Base-by-base conservation (phyloP, 1,140 invertebrate genomes). In the Lithobius niger region DNA sequence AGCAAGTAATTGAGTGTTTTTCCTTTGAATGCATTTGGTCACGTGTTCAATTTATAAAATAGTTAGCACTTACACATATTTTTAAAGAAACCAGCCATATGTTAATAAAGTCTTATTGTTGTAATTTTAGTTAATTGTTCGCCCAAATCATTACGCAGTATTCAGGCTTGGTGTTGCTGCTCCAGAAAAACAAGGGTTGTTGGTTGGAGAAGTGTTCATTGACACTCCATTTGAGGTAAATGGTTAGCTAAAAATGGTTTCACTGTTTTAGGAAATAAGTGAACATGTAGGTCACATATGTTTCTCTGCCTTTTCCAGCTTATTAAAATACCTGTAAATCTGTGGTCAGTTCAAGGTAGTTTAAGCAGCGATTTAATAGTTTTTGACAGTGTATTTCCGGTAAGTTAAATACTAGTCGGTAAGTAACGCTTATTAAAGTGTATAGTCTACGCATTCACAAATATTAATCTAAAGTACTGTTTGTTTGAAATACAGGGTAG, bases 321-420 rank as follows among this genome's bases (percentile, higher is more conserved):
- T 55, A 50, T 64, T 48, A 60, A 63, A 57, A 45, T 59, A 40
- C 53, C 40, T 26, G 57, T 62, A 50, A 45, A 63, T 48, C 63
- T 73, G 36, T 54, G 67, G 58, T 71, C 70, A 51, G 67, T 69
- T 6, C 67, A 69, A 60, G 71, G 71, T 43, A 70, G 67, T 60
- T 62, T 74, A 56, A 65, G 69, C 60, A 67, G 69, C 59, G 71
- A 73, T 60, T 66, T 65, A 45, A 60, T 90, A 16, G 70, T 80
- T 44, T 87, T 90, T 67, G 78, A 82, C 56, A 79, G 87, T 69
- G 84, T 83, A 60, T 90, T 88, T 77, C 88, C 88, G 28, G 84
- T 86, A 75, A 79, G 79, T 78, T 52, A 31, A 49, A 47, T 22
- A 10, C 15, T 49, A n/a, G 10, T 22, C 47, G 6, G 47, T 49